phyloP scores from a whole-genome alignment of 2,113 vertebrate genomes.

The Cinclus cinclus region DNA sequence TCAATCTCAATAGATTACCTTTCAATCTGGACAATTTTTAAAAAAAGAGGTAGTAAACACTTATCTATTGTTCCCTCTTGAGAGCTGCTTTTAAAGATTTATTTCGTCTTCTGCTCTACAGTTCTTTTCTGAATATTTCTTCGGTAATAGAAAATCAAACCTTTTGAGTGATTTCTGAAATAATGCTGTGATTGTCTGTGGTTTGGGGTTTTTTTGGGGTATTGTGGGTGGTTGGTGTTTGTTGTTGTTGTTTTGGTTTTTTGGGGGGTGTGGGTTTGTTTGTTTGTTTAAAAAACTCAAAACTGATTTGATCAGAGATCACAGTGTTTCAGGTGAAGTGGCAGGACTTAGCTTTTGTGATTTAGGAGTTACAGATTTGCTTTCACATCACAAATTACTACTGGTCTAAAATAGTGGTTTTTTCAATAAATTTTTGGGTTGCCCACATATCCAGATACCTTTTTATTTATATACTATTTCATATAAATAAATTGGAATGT shows the following conservation, averaged over 20 bases:
- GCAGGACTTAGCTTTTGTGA: not conserved
- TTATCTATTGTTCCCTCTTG: not conserved
- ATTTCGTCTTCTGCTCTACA: not conserved
- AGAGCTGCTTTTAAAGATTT: conserved; percentile 9
- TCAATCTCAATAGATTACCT: not conserved
- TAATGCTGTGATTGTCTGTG: not conserved
- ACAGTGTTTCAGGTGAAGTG: not conserved
- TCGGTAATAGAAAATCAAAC: not conserved
- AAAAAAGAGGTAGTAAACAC: not conserved
- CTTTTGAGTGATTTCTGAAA: not conserved
- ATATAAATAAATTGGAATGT: not conserved
- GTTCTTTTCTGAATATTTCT: not conserved
- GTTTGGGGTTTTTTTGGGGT: not conserved
- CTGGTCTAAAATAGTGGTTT: not conserved
- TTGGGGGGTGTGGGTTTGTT: not conserved
- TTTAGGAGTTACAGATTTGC: not conserved
- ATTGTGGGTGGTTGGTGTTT: not conserved
- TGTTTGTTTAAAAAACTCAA: not conserved
- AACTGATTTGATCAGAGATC: not conserved
- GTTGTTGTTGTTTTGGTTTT: not conserved
- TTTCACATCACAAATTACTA: not conserved
- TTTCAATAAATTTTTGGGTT: not conserved
- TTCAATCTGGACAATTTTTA: not conserved
- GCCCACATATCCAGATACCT: not conserved
- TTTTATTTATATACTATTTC: not conserved